Base-by-base conservation (phyloP, 2,888 invertebrate genomes). In the Spodoptera picta region DNA sequence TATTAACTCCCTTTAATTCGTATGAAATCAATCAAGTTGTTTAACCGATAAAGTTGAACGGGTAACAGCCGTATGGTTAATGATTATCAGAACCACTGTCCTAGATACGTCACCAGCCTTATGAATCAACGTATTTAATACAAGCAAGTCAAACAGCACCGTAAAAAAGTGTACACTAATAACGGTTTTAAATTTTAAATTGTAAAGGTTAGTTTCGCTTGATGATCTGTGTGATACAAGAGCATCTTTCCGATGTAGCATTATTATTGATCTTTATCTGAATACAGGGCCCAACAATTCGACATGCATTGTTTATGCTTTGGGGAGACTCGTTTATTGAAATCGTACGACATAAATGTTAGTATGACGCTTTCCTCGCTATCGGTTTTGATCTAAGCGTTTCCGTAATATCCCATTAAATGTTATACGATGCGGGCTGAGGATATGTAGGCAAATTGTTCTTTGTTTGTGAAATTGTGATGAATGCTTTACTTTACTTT, bases 241-340 rank as follows among this genome's bases (percentile, higher is more conserved):
- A 79, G 67, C 69, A 79, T 81, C 69, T 79, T 81, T 81, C 67
- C 63, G 57, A 69, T 82, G 84, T 86, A 81, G 83, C 60, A 63
- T 86, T 86, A 87, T 87, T 88, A 89, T 87, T 80, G 90, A 90
- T 90, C 84, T 81, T 85, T 89, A 89, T 90, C 85, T 79, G 72
- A 52, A 64, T 73, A 85, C 83, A 83, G 86, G 82, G 65, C 82
- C 74, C 77, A 84, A 85, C 88, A 89, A 92, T 92, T 92, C 89
- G 89, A 91, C 91, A 92, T 92, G 88, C 91, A 93, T 94, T 93
- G 93, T 93, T 93, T 92, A 93, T 92, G 83, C 86, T 85, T 81
- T 71, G 79, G 85, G 92, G 92, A 90, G 83, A 87, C 76, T 79
- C 85, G 85, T 88, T 91, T 92, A 92, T 93, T 92, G 92, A 92